A percentile compares a stretch with the other conserved stretches of the same genome.
These are phyloP conservation scores for Serranus cabrilla DNA, from an alignment of 2,797 vertebrate genomes.

Conservation along the genomic window DNA sequence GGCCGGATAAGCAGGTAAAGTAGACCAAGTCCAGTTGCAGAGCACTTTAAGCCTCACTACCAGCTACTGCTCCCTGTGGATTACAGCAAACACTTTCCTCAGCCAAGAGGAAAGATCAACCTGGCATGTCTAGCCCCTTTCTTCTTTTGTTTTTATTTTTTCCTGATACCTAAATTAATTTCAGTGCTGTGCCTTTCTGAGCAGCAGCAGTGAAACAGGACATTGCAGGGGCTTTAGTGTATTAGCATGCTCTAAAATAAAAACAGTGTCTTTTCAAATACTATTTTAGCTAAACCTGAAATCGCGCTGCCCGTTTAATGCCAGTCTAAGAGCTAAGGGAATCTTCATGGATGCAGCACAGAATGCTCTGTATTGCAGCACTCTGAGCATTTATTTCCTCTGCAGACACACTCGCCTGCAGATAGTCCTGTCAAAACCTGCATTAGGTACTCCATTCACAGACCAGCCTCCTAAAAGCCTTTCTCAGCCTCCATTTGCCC, in stretches of 20 bases:
- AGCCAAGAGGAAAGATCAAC: constrained; percentile 61
- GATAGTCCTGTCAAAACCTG: constrained; percentile 37
- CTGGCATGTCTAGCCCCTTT: constrained; percentile 4
- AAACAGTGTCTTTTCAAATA: not conserved
- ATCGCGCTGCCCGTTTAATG: constrained; percentile 15
- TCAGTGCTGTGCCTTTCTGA: not conserved
- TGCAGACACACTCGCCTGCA: constrained; percentile 27
- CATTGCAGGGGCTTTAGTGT: not conserved
- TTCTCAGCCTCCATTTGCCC: constrained; percentile 52
- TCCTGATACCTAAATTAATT: not conserved
- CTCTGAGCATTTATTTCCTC: constrained; percentile 18
- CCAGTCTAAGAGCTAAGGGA: not conserved
- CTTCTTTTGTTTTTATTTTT: constrained; percentile 17
- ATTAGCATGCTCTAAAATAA: not conserved
- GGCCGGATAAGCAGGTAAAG: constrained; percentile 79
- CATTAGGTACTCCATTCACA: constrained; percentile 35
- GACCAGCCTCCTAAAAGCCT: constrained; percentile 49
- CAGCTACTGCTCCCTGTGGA: constrained; percentile 46
- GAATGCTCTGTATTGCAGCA: constrained; percentile 12
- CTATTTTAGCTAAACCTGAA: constrained; percentile 11
- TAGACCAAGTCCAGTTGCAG: constrained; percentile 70
- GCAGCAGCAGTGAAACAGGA: not conserved
- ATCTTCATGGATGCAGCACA: constrained; percentile 4
- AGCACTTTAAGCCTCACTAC: constrained; percentile 62
- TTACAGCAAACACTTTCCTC: constrained; percentile 57